Conservation (phyloP, 2,797 vertebrate genomes). For the Uromys caudimaculatus region DNA sequence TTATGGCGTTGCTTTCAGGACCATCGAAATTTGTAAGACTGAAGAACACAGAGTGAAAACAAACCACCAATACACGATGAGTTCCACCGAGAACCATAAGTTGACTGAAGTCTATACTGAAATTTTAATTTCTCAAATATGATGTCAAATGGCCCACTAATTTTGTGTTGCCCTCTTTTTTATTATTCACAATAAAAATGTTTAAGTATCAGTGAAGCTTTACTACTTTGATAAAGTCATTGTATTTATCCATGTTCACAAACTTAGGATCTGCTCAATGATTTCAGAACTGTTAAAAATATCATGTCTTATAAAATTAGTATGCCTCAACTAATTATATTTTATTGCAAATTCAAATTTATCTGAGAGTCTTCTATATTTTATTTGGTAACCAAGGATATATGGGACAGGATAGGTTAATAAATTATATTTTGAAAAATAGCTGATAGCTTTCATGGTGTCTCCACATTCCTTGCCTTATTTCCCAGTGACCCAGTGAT, state of each 20-base stretch:
- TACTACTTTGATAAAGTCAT: neutral
- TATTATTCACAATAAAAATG: neutral
- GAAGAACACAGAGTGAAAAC: neutral
- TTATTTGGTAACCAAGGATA: neutral
- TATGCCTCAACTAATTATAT: neutral
- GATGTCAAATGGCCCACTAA: neutral
- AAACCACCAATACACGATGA: neutral
- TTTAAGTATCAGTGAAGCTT: neutral
- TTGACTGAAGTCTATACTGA: neutral
- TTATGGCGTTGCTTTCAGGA: neutral
- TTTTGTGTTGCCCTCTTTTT: neutral
- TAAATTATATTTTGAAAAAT: neutral
- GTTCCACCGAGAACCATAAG: neutral
- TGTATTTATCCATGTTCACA: neutral
- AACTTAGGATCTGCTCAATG: neutral
- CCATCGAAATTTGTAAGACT: neutral
- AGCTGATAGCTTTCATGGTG: neutral
- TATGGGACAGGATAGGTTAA: neutral
- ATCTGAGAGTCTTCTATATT: neutral
- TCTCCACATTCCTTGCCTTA: neutral
- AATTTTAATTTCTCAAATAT: neutral
- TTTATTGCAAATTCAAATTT: constrained; percentile 55
- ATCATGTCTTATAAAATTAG: neutral
- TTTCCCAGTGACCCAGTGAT: neutral
- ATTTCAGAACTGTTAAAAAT: neutral